Percentiles rank a stretch among this genome's conserved stretches.
phyloP scores from a whole-genome alignment of 2,888 invertebrate species.

The Melanostoma mellinum region DNA sequence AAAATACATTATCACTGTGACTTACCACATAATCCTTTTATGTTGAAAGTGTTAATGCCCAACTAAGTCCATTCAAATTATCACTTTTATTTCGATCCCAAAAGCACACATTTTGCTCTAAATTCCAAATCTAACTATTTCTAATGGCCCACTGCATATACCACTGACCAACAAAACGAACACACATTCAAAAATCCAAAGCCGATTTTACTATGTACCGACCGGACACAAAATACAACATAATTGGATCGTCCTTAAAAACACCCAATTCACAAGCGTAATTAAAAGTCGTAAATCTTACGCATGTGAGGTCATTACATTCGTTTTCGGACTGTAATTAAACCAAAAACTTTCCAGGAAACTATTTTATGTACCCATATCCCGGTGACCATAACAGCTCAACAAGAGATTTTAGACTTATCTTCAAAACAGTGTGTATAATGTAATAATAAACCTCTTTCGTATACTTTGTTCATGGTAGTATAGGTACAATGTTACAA shows the following conservation, averaged over 20 bases:
- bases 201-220: constrained; percentile 27
- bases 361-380: constrained; percentile 35
- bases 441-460: constrained; percentile 23
- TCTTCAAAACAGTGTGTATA: constrained; percentile 22
- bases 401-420: constrained; percentile 36
- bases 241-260: constrained; percentile 57
- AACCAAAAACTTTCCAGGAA: constrained; percentile 55
- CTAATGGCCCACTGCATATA: constrained; percentile 42
- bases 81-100: too few relatives aligned
- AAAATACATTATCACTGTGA: too few relatives aligned
- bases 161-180: constrained; percentile 30
- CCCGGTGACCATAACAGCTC: constrained; percentile 30
- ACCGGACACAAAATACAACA: constrained; percentile 50
- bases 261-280: constrained; percentile 45
- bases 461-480: neutral
- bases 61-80: too few relatives aligned
- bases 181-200: constrained; percentile 28
- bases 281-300: constrained; percentile 71
- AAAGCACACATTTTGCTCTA: too few relatives aligned
- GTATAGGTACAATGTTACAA: neutral
- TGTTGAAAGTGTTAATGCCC: too few relatives aligned
- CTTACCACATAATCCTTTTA: too few relatives aligned
- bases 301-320: constrained; percentile 64
- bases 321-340: constrained; percentile 55
- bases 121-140: constrained; percentile 13